These are phyloP conservation scores for Ornithoptera priamus DNA, from an alignment of 2,888 invertebrate species.

Conservation along the genomic window DNA sequence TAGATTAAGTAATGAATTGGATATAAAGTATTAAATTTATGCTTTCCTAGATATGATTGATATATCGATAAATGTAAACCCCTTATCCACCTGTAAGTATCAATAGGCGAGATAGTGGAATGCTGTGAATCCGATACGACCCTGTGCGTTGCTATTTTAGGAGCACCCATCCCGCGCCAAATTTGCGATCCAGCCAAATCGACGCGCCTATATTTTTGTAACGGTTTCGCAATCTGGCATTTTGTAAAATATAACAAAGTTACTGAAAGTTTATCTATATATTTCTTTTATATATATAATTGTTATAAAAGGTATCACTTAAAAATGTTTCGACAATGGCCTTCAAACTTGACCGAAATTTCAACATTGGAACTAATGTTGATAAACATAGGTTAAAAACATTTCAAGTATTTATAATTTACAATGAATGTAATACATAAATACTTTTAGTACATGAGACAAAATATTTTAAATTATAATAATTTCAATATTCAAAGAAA, in stretches of 20 bases:
- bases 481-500: too few species aligned
- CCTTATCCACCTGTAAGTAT: conserved; percentile 49
- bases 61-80: too few species aligned
- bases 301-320: conserved; percentile 8
- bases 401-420: background rate
- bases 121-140: conserved; percentile 75
- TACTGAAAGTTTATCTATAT: background rate
- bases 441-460: too few species aligned
- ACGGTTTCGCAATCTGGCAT: conserved; percentile 67
- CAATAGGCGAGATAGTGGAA: conserved; percentile 58
- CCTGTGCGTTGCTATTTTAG: conserved; percentile 68
- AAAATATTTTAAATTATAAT: too few species aligned
- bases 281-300: too few species aligned
- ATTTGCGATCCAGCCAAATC: conserved; percentile 77
- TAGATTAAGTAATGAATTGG: too few species aligned
- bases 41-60: too few species aligned
- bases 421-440: background rate
- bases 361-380: conserved; percentile 28
- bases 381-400: conserved; percentile 22
- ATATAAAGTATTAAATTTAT: too few species aligned
- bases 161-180: conserved; percentile 72
- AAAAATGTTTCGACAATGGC: conserved; percentile 72
- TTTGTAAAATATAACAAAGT: conserved; percentile 41
- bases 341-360: conserved; percentile 60
- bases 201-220: conserved; percentile 74